Conservation (phyloP, 2,888 invertebrate genomes). For the Exocentrus adspersus region DNA sequence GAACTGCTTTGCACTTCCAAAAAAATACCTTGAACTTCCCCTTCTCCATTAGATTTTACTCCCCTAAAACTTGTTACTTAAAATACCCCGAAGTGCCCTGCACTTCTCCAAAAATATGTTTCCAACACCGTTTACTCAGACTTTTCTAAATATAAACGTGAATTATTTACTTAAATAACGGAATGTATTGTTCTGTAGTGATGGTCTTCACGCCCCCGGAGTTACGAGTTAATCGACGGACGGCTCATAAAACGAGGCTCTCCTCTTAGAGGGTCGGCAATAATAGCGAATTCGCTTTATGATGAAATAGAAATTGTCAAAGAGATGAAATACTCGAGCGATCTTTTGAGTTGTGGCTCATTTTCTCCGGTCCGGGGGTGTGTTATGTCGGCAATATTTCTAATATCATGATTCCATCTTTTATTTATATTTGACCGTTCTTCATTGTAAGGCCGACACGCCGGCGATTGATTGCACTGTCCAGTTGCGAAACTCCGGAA, state of each 20-base stretch:
- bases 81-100: no score
- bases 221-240: not conserved
- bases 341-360: conserved; percentile 32
- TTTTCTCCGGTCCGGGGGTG: conserved; percentile 29
- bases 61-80: no score
- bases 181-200: no score
- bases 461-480: conserved; percentile 46
- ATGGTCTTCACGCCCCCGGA: no score
- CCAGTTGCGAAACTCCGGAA: conserved; percentile 42
- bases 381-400: conserved; percentile 37
- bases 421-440: conserved; percentile 38
- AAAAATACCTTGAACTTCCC: no score
- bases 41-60: no score
- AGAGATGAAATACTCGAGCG: conserved; percentile 18
- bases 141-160: no score
- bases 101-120: no score
- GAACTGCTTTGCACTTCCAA: no score
- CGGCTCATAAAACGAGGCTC: not conserved
- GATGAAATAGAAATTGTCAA: conserved; percentile 25
- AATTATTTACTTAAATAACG: no score
- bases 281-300: conserved; percentile 5
- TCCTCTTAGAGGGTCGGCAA: conserved; percentile 3
- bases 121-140: no score
- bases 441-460: conserved; percentile 44
- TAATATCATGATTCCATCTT: conserved; percentile 37